Conservation (phyloP, 2,888 invertebrate genomes). For the Eremobia ochroleuca region DNA sequence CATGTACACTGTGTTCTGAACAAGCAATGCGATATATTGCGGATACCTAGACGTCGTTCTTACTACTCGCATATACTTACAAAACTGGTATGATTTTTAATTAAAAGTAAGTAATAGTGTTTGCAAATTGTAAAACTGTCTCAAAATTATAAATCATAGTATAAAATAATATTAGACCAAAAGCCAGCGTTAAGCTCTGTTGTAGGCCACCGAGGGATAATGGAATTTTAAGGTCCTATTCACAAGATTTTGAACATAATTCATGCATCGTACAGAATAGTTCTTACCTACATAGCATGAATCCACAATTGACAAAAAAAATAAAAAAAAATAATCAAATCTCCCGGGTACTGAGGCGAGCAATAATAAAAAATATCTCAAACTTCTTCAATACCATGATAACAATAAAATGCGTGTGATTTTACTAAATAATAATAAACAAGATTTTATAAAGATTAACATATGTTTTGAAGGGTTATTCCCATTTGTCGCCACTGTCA, state of each 20-base stretch:
- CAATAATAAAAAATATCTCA: conserved; percentile 1
- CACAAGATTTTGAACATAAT: conserved; percentile 8
- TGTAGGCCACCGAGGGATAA: conserved; percentile 38
- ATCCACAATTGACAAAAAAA: neutral
- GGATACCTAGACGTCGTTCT: neutral
- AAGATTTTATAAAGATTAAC: neutral
- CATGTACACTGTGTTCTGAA: conserved; percentile 4
- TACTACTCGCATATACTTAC: conserved; percentile 1
- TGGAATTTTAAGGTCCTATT: neutral
- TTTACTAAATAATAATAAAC: neutral
- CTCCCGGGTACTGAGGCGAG: neutral
- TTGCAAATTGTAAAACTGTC: conserved; percentile 30
- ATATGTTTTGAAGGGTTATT: neutral
- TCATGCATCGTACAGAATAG: neutral
- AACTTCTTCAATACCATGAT: neutral
- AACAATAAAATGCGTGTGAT: neutral
- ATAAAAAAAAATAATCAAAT: neutral
- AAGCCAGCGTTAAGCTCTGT: conserved; percentile 31
- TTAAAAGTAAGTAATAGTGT: conserved; percentile 8
- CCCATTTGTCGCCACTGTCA: too few species aligned
- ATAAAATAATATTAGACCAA: conserved; percentile 45
- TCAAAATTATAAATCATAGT: conserved; percentile 26
- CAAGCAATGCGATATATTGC: neutral
- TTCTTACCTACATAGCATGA: neutral
- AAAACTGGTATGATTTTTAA: conserved; percentile 10